These are phyloP conservation scores for Marasmarcha lunaedactyla DNA, from an alignment of 2,888 invertebrate species.

Conservation along the genomic window DNA sequence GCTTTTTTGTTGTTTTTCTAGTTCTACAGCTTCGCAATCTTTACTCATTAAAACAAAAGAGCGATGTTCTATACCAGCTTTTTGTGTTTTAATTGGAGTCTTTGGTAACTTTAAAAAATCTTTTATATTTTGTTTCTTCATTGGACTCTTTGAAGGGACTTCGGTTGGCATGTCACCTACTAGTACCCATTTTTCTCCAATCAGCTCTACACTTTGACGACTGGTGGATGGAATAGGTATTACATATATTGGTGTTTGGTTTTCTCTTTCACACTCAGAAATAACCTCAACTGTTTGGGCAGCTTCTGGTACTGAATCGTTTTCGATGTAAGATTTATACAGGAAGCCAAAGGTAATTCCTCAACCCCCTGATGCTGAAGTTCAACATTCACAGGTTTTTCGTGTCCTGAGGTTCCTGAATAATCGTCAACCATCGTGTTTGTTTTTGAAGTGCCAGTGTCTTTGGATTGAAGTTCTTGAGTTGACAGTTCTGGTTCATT, in stretches of 20 bases:
- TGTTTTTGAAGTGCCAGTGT: too few relatives aligned
- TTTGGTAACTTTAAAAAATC: slow-evolving; percentile 16
- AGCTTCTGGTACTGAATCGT: slow-evolving; percentile 13
- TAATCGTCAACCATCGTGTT: too few relatives aligned
- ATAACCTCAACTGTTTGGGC: slow-evolving; percentile 13
- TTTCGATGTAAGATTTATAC: slow-evolving; percentile 13
- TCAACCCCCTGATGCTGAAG: too few relatives aligned
- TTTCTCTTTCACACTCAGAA: slow-evolving; percentile 11
- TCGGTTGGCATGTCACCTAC: slow-evolving; percentile 14
- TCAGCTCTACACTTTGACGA: slow-evolving; percentile 16
- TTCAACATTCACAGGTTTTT: too few relatives aligned
- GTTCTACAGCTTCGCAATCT: slow-evolving; percentile 17
- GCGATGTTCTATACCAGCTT: slow-evolving; percentile 15
- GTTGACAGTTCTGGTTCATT: too few relatives aligned
- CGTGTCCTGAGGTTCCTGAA: too few relatives aligned
- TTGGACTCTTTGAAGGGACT: slow-evolving; percentile 12
- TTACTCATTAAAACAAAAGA: slow-evolving; percentile 17
- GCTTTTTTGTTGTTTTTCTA: slow-evolving; percentile 18
- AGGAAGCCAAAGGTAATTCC: slow-evolving; percentile 12
- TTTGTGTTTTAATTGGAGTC: slow-evolving; percentile 16
- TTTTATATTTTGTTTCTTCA: slow-evolving; percentile 15
- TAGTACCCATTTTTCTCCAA: slow-evolving; percentile 14
- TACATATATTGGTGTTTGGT: slow-evolving; percentile 11
- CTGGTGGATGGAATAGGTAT: slow-evolving; percentile 13
- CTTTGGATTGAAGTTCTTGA: too few relatives aligned